These are phyloP conservation scores for Euzophera pinguis DNA, from an alignment of 2,888 invertebrate species.

Conservation along the genomic window DNA sequence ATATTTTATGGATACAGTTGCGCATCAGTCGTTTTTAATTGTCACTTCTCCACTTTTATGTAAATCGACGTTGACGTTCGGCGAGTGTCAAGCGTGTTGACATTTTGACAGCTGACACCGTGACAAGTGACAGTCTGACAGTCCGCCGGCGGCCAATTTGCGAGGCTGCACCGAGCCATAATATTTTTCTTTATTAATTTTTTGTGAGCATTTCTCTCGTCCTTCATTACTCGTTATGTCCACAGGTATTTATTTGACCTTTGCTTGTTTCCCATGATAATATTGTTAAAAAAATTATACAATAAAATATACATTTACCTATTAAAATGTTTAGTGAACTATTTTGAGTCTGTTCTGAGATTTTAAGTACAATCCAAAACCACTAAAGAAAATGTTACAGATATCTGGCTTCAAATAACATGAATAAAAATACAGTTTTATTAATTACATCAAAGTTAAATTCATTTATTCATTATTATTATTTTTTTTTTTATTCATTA, in stretches of 20 bases:
- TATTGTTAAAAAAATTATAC: too few species aligned
- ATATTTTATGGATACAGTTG: constrained; percentile 17
- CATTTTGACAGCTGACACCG: constrained; percentile 52
- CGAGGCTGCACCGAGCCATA: constrained; percentile 49
- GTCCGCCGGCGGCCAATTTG: constrained; percentile 62
- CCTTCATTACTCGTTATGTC: background rate
- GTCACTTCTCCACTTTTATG: constrained; percentile 66
- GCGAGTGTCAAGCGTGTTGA: constrained; percentile 48
- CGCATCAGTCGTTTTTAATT: constrained; percentile 54
- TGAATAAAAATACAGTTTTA: too few species aligned
- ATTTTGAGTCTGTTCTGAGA: too few species aligned
- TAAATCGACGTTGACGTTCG: constrained; percentile 58
- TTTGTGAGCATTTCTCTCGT: constrained; percentile 29
- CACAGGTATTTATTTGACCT: background rate
- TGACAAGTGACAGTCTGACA: constrained; percentile 65
- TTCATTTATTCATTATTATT: too few species aligned
- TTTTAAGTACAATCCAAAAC: too few species aligned
- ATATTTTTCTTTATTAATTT: constrained; percentile 36
- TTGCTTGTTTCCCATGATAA: background rate
- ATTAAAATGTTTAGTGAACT: too few species aligned
- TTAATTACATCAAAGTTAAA: too few species aligned
- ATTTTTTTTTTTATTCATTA: too few species aligned
- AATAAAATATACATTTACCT: too few species aligned
- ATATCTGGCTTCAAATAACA: too few species aligned
- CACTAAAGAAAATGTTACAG: too few species aligned